Evolutionary conservation across 1,140 invertebrate genomes (phyloP), one percentile per base, ranked within the genome.

Genomic region (Drosophila pseudoobscura): DNA sequence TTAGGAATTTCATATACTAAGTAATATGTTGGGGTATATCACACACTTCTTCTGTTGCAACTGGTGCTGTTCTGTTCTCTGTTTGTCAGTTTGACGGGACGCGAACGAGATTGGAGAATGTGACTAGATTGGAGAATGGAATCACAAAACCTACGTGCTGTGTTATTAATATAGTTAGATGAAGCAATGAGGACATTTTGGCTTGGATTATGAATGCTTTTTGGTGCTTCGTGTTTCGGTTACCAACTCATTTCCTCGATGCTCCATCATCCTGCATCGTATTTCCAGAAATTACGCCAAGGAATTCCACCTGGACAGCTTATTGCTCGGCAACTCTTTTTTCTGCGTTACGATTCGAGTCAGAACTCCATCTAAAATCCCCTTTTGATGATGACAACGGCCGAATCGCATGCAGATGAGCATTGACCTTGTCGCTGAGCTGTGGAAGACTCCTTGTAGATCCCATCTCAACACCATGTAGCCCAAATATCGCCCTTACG

Each of bases 1-100:
- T 78, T 68, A 91, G 71, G 72, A 91, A 89, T 75, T 91, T 91
- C 90, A 91, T 61, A 54, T 45, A 61, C 77, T 76, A 64, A 55
- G 68, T 49, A 68, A 50, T 43, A 70, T 80, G 39, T 62, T 70
- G 77, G 65, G 57, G 74, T 75, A 75, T 74, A 78, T 83, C 78
- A 64, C 62, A 76, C 78, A 59, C 71, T 71, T 64, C 70, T 77
- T 62, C 52, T 39, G 11, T 39, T 39, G 35, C 11, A 39, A 39
- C 4, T 13, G 35, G 35, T 39, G 35, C 29, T 29, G 29, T 31
- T 7, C 29, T 20, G 20, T 31, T 31, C 7, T 7, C 1, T 8
- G 29, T 8, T 8, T 31, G 29, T 8, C 4, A 2, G 24, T 3
- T 5, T 5, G 24, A 5, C 24, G 24, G 24, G 24, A 24, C 24